Percentiles rank a stretch among this genome's conserved stretches.
Conservation (phyloP, 1,140 invertebrate species). For the Chelonus insularis region DNA sequence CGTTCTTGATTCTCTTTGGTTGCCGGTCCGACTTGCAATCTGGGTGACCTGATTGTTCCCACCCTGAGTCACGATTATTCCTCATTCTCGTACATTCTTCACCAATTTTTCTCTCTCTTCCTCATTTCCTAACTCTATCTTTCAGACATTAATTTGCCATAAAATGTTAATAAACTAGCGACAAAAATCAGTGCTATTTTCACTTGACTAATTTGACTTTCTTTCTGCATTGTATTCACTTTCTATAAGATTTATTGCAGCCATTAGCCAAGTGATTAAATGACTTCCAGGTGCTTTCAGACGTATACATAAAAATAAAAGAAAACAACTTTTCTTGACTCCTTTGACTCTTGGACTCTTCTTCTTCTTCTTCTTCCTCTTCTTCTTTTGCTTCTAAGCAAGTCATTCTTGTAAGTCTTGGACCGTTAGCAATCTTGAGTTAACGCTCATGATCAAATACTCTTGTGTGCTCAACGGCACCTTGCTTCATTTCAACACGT, state of each 20-base stretch:
- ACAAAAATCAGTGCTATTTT: too few relatives aligned
- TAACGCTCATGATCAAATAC: slow-evolving; percentile 1
- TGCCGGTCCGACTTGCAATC: slow-evolving; percentile 37
- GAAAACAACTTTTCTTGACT: too few relatives aligned
- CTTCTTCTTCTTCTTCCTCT: too few relatives aligned
- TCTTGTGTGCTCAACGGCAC: slow-evolving; percentile 24
- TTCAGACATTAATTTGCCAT: neutral
- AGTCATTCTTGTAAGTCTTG: neutral
- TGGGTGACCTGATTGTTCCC: slow-evolving; percentile 54
- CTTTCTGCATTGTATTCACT: too few relatives aligned
- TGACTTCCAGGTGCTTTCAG: too few relatives aligned
- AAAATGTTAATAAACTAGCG: too few relatives aligned
- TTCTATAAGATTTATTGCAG: too few relatives aligned
- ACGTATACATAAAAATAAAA: too few relatives aligned
- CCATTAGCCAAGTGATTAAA: too few relatives aligned
- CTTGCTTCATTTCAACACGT: neutral
- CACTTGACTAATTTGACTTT: too few relatives aligned
- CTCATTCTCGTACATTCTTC: neutral
- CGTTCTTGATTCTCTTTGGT: slow-evolving; percentile 37
- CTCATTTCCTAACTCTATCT: neutral
- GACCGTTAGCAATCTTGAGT: slow-evolving; percentile 19
- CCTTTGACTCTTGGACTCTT: too few relatives aligned
- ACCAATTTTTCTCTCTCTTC: neutral
- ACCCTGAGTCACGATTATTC: slow-evolving; percentile 7
- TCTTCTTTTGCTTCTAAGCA: neutral